phyloP scores from a whole-genome alignment of 2,888 invertebrate species.

The Chrysomela aeneicollis region DNA sequence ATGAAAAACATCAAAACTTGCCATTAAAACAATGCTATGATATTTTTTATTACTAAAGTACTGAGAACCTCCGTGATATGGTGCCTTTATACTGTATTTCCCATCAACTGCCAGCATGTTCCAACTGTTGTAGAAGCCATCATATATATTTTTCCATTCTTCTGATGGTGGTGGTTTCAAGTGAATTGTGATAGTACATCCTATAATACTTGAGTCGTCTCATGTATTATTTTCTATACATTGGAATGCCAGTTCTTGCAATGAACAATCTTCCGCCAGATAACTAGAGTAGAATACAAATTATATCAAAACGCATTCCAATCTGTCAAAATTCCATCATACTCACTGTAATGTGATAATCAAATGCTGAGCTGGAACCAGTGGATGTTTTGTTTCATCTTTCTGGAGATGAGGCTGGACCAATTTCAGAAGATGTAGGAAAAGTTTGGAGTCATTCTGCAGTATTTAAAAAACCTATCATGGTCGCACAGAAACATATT shows the following conservation, averaged over 20 bases:
- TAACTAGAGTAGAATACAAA: too few relatives aligned
- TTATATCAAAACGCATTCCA: too few relatives aligned
- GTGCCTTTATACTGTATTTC: conserved; percentile 47
- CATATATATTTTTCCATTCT: conserved; percentile 18
- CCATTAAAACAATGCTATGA: conserved; percentile 33
- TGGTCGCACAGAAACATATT: too few relatives aligned
- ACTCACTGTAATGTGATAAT: conserved; percentile 23
- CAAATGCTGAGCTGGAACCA: conserved; percentile 6
- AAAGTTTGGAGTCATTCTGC: conserved; percentile 2
- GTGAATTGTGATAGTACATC: conserved; percentile 25
- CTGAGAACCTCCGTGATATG: conserved; percentile 43
- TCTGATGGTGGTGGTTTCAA: conserved; percentile 11
- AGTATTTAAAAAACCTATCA: conserved; percentile 12
- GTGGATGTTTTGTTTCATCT: background rate
- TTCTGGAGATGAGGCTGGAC: conserved; percentile 7
- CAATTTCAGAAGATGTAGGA: conserved; percentile 1
- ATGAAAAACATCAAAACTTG: conserved; percentile 34
- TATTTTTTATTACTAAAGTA: conserved; percentile 50
- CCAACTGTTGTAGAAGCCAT: conserved; percentile 35
- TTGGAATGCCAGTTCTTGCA: conserved; percentile 45
- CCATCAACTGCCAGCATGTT: conserved; percentile 48
- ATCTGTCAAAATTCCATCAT: too few relatives aligned
- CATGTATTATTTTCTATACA: conserved; percentile 41
- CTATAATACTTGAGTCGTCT: conserved; percentile 45
- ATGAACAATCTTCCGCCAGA: conserved; percentile 37